Base-by-base conservation (phyloP, 2,113 vertebrate genomes). In the Uria aalge region DNA sequence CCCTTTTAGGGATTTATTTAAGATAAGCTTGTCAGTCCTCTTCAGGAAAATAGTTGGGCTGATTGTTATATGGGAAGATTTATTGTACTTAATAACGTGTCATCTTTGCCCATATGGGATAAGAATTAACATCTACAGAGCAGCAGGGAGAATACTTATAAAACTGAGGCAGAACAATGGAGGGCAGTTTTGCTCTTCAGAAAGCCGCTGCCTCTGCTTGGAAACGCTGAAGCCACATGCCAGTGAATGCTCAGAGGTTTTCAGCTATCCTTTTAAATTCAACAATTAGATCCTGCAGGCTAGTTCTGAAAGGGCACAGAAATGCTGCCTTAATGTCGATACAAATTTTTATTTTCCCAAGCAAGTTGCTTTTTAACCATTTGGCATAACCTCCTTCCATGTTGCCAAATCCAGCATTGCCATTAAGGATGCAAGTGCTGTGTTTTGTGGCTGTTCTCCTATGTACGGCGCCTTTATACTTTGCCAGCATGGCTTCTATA, bases 1-100 rank as follows among this genome's bases (percentile, higher is more conserved):
- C n/a, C 55, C 85, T 92, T 92, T 95, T n/a, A 92, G 73, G 64
- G 64, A 76, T 88, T 91, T 95, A 91, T 93, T 83, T 92, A 84
- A 92, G 91, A 85, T 75, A 91, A 92, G 57, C 56, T 78, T 96
- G 84, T 76, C 84, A 88, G 57, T 64, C 47, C 6, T 80, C 84
- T 90, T 90, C 68, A 86, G 72, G 57, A 97, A 95, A 91, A 95
- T 43, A 76, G 83, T 43, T 59, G 71, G 41, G 53, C 69, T 83
- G 64, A 50, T 48, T 26, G 20, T 85, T 82, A 59, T n/a, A 92
- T 20, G 60, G 59, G 47, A 78, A 88, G 84, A 95, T 94, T 88
- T 82, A 71, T 83, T 91, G 74, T 72, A 78, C 56, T 92, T 87
- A 88, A 67, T 94, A 92, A 90, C 2, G 1, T 34, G 53, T 40